These are phyloP conservation scores for Hippoglossus stenolepis DNA, from an alignment of 2,113 vertebrate species.

Conservation along the genomic window DNA sequence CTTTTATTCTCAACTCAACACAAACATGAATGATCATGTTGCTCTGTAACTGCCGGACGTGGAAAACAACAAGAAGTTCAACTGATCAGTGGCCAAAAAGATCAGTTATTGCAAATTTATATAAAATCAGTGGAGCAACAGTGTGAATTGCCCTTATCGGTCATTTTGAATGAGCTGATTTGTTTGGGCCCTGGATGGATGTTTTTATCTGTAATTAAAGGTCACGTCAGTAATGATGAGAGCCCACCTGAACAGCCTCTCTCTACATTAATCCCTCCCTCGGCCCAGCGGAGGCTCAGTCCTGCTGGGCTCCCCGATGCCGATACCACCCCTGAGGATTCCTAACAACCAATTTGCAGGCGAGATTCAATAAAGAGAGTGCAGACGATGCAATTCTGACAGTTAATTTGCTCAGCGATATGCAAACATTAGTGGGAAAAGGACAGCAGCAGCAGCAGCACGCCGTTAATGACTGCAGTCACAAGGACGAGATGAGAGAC, in stretches of 20 bases:
- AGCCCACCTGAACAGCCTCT: not conserved
- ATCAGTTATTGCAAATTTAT: no score
- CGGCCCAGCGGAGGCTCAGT: not conserved
- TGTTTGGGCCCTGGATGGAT: not conserved
- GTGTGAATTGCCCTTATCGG: no score
- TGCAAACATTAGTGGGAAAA: constrained; percentile 55
- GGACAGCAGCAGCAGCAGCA: not conserved
- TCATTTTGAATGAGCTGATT: not conserved
- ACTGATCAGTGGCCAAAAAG: no score
- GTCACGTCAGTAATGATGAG: not conserved
- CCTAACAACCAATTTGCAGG: constrained; percentile 35
- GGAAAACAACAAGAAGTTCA: no score
- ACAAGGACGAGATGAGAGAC: constrained; percentile 37
- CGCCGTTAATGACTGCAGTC: not conserved
- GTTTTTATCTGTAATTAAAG: not conserved
- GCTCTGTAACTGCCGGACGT: no score
- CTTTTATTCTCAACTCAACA: no score
- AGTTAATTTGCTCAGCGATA: constrained; percentile 36
- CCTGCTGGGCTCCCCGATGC: not conserved
- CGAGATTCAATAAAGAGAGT: constrained; percentile 62
- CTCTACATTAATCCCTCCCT: not conserved
- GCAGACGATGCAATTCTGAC: constrained; percentile 49
- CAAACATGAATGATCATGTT: no score
- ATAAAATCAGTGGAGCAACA: no score
- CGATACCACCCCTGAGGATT: constrained; percentile 43